Evolutionary conservation across 2,797 vertebrate species (phyloP).

Genomic region (Sebastolobus alascanus): DNA sequence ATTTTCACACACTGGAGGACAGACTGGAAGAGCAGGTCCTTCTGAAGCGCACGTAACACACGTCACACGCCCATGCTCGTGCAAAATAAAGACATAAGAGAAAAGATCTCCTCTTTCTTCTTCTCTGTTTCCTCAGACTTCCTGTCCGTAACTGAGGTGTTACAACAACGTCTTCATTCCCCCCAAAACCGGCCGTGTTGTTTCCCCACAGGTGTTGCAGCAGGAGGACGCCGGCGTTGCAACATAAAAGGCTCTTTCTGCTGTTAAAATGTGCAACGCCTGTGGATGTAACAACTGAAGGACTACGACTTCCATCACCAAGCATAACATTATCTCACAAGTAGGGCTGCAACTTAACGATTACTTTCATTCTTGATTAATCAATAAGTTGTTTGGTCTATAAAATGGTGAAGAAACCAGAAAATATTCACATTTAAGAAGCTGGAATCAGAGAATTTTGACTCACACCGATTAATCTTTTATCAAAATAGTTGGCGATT

Average conservation of each 20-base stretch:
- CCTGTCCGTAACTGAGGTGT: background rate
- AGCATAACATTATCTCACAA: no score
- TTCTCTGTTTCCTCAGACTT: slow-evolving; percentile 9
- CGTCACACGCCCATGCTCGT: background rate
- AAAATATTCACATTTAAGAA: no score
- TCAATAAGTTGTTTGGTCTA: no score
- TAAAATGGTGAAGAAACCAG: no score
- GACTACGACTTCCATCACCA: background rate
- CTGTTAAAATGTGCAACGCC: background rate
- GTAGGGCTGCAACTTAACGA: no score
- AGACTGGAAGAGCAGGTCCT: slow-evolving; percentile 31
- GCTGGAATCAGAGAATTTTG: no score
- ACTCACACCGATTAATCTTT: no score
- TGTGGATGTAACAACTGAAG: background rate
- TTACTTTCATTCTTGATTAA: no score
- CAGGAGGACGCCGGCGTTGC: background rate
- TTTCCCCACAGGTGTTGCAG: slow-evolving; percentile 19
- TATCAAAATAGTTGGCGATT: no score
- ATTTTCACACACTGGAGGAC: background rate
- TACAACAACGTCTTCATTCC: background rate
- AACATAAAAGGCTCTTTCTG: background rate
- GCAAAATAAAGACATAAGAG: background rate
- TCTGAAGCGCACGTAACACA: background rate
- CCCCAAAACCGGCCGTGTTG: background rate
- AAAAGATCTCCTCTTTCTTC: background rate